phyloP scores from a whole-genome alignment of 2,888 invertebrate species.

The Oligia latruncula region DNA sequence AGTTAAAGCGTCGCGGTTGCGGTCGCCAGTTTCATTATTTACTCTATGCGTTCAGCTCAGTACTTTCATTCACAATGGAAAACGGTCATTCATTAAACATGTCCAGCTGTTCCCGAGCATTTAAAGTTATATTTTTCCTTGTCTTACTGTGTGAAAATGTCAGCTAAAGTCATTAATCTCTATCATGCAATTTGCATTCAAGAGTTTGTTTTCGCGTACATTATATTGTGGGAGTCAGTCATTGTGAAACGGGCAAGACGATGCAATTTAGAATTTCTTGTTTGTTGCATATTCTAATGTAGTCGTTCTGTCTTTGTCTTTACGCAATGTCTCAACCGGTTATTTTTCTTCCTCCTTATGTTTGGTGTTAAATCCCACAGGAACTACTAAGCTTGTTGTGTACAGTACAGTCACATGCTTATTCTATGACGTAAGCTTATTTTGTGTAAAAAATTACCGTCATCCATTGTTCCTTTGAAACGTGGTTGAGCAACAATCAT shows the following conservation, averaged over 20 bases:
- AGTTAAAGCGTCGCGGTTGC: constrained; percentile 2
- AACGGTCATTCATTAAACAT: constrained; percentile 61
- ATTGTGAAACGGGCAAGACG: constrained; percentile 36
- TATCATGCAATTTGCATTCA: constrained; percentile 59
- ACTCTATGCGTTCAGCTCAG: neutral
- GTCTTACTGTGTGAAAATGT: constrained; percentile 54
- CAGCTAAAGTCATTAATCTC: constrained; percentile 52
- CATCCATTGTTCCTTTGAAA: constrained; percentile 62
- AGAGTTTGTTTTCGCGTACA: constrained; percentile 56
- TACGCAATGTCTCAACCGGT: neutral
- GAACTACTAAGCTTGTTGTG: constrained; percentile 19
- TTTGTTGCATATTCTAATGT: constrained; percentile 29
- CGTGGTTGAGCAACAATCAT: constrained; percentile 60
- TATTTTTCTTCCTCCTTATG: neutral
- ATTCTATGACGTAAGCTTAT: constrained; percentile 58
- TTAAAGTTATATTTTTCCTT: constrained; percentile 53
- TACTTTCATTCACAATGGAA: constrained; percentile 58
- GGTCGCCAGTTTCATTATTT: constrained; percentile 18
- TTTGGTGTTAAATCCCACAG: constrained; percentile 31
- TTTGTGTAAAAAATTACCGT: constrained; percentile 57
- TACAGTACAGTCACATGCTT: constrained; percentile 38
- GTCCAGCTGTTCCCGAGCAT: constrained; percentile 52
- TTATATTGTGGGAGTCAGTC: constrained; percentile 53
- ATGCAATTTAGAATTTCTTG: constrained; percentile 49
- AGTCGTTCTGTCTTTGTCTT: constrained; percentile 33